These are phyloP conservation scores for Eptatretus atami DNA, from an alignment of 2,797 vertebrate species.

Conservation along the genomic window DNA sequence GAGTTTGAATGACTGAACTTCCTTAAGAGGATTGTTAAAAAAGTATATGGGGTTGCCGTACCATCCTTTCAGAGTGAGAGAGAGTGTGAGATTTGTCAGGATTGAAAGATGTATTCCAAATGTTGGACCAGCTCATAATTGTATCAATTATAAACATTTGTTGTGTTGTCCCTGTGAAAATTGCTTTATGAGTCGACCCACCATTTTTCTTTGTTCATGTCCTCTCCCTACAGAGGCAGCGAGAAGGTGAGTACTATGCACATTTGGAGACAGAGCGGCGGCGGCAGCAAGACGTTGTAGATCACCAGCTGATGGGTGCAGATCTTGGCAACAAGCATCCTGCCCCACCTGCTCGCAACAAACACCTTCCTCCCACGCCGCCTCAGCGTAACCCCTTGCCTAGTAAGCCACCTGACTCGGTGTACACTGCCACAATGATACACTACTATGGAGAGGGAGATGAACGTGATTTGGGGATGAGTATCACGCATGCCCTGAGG, in stretches of 20 bases:
- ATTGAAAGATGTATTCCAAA: no score
- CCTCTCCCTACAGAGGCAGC: conserved; percentile 41
- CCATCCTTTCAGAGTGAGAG: no score
- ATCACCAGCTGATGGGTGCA: conserved; percentile 61
- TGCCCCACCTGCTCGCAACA: conserved; percentile 34
- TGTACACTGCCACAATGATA: not conserved
- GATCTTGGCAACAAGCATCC: conserved; percentile 89
- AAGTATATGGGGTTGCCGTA: no score
- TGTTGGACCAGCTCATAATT: no score
- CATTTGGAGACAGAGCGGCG: conserved; percentile 81
- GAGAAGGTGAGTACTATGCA: conserved; percentile 88
- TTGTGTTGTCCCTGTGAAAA: no score
- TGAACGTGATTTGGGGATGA: conserved; percentile 83
- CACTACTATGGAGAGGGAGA: conserved; percentile 15
- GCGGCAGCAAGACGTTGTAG: conserved; percentile 70
- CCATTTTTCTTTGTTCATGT: no score
- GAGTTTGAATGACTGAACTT: no score
- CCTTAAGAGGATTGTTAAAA: no score
- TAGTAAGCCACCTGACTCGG: conserved; percentile 3
- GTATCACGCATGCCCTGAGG: conserved; percentile 21
- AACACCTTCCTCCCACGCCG: conserved; percentile 40
- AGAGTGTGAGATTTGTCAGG: no score
- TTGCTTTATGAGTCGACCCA: no score
- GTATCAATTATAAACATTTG: no score
- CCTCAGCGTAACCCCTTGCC: conserved; percentile 53